Evolutionary conservation across 2,113 vertebrate species (phyloP).

Genomic region (Carassius carassius): DNA sequence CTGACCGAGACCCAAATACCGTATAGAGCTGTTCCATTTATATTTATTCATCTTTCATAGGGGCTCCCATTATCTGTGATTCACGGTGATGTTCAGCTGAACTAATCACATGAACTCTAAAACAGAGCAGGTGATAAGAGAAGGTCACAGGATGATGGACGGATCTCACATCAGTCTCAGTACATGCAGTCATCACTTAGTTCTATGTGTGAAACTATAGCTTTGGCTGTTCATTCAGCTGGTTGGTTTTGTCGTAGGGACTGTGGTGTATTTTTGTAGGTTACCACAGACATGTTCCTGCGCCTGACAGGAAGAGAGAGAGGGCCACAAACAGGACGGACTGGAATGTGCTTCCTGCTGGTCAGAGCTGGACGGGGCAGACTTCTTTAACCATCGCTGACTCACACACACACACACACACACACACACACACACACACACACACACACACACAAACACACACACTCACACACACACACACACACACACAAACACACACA

Average conservation of each 20-base stretch:
- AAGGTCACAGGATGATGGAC: neutral
- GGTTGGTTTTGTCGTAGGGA: neutral
- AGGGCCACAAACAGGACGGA: slow-evolving; percentile 79
- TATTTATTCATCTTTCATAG: neutral
- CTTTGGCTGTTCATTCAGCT: neutral
- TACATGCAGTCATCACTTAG: neutral
- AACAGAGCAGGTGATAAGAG: neutral
- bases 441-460: neutral
- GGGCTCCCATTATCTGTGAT: neutral
- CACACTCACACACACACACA: too few species aligned
- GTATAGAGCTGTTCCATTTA: neutral
- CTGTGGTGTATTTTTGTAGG: slow-evolving; percentile 68
- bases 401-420: slow-evolving; percentile 43
- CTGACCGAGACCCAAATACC: neutral
- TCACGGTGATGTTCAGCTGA: neutral
- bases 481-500: too few species aligned
- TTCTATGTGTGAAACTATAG: too few species aligned
- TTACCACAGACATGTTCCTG: slow-evolving; percentile 73
- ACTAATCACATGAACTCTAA: neutral
- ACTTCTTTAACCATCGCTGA: slow-evolving; percentile 71
- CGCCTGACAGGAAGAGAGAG: slow-evolving; percentile 74
- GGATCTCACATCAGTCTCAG: neutral
- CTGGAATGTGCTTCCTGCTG: slow-evolving; percentile 80
- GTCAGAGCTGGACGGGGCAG: slow-evolving; percentile 67
- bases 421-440: neutral